phyloP scores from a whole-genome alignment of 2,797 vertebrate species.

The Aldrovandia affinis region DNA sequence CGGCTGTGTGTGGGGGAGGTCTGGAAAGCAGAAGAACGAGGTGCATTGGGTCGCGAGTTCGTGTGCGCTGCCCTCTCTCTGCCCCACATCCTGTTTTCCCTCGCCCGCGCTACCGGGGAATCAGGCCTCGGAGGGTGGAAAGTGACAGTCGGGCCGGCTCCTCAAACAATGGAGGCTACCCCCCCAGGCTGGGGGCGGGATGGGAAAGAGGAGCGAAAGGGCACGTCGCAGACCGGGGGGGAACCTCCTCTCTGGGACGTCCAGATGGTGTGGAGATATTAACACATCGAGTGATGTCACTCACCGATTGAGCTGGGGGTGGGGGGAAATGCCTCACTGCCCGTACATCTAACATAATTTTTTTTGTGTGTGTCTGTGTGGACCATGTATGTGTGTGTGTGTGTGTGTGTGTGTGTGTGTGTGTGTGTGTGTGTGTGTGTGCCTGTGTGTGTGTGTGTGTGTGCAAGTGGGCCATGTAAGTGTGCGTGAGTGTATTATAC shows the following conservation, averaged over 20 bases:
- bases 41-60: conserved; percentile 15
- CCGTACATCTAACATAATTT: no score
- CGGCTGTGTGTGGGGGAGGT: background rate
- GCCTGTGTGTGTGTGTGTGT: no score
- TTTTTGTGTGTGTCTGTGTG: no score
- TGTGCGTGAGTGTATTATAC: no score
- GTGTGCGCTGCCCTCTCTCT: conserved; percentile 30
- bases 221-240: conserved; percentile 46
- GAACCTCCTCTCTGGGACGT: conserved; percentile 36
- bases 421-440: no score
- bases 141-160: conserved; percentile 56
- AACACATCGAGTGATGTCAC: background rate
- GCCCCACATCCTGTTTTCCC: conserved; percentile 62
- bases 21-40: background rate
- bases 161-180: conserved; percentile 48
- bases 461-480: no score
- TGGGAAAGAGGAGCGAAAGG: conserved; percentile 47
- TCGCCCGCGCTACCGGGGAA: conserved; percentile 52
- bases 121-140: conserved; percentile 59
- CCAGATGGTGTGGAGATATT: conserved; percentile 7
- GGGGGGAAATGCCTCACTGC: background rate
- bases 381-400: no score
- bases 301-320: background rate
- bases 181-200: conserved; percentile 36
- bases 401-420: no score